Percentiles rank a stretch among this genome's conserved stretches.
Evolutionary conservation across 2,888 invertebrate species (phyloP).

Genomic region (Epistrophe eligans): DNA sequence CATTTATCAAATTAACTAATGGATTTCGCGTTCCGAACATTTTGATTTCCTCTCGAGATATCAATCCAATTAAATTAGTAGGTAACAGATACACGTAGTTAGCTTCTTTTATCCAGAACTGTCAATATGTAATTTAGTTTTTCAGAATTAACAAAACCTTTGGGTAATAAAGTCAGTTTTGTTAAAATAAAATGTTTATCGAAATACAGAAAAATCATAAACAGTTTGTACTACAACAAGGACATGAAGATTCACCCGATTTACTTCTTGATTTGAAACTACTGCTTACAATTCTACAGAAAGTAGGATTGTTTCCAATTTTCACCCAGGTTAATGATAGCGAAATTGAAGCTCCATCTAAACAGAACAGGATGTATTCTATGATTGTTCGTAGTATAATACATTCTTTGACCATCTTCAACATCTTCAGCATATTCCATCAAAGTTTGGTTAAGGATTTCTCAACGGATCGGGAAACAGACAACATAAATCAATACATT

Average conservation of each 20-base stretch:
- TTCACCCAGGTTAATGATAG: conserved; percentile 79
- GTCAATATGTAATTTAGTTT: conserved; percentile 11
- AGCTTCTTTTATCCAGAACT: background rate
- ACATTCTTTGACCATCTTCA: conserved; percentile 79
- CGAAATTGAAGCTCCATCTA: conserved; percentile 80
- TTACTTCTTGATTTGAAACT: conserved; percentile 77
- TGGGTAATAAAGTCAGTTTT: background rate
- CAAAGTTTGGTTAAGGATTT: conserved; percentile 78
- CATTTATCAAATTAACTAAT: conserved; percentile 60
- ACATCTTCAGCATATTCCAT: conserved; percentile 79
- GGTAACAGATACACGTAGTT: background rate
- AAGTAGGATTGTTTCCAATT: conserved; percentile 80
- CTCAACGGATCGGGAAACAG: conserved; percentile 79
- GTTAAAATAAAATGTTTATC: conserved; percentile 50
- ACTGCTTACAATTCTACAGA: conserved; percentile 79
- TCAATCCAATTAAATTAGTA: conserved; percentile 53
- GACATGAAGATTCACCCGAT: background rate
- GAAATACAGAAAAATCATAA: conserved; percentile 45
- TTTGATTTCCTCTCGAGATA: conserved; percentile 52
- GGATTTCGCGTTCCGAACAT: conserved; percentile 21
- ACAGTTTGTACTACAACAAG: conserved; percentile 21
- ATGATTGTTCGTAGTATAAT: conserved; percentile 79
- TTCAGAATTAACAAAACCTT: conserved; percentile 10
- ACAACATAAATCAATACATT: conserved; percentile 81
- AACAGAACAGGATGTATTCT: conserved; percentile 79